Percentiles rank a stretch among this genome's conserved stretches.
These are phyloP conservation scores for Mesembrinibis cayennensis DNA, from an alignment of 2,113 vertebrate species.

Conservation along the genomic window DNA sequence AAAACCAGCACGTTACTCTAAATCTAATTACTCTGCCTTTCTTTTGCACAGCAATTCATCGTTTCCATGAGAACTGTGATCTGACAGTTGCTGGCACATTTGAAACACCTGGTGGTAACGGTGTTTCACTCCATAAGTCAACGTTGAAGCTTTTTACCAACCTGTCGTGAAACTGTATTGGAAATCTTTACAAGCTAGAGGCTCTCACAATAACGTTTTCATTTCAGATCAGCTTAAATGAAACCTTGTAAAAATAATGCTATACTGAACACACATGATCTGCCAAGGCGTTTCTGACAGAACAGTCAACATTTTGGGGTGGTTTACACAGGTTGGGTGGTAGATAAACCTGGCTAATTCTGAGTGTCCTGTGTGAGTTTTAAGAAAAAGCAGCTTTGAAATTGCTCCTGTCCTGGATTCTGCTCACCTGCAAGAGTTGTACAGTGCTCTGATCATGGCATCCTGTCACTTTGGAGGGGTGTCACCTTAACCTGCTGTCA, in stretches of 20 bases:
- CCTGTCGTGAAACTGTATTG: neutral
- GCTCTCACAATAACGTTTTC: neutral
- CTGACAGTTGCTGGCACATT: neutral
- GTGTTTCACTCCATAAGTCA: neutral
- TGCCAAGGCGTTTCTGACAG: neutral
- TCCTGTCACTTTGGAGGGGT: neutral
- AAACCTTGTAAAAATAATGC: neutral
- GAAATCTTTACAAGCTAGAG: neutral
- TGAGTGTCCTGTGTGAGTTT: neutral
- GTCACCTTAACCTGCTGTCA: neutral
- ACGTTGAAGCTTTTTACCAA: neutral
- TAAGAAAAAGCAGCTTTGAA: neutral
- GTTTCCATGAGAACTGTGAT: neutral
- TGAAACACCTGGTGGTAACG: neutral
- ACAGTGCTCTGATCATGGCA: neutral
- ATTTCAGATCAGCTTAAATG: neutral
- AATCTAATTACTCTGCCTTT: neutral
- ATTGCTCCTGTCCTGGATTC: neutral
- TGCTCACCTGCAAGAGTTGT: neutral
- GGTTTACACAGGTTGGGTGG: neutral
- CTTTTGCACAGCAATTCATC: neutral
- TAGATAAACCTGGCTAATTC: neutral
- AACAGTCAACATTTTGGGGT: neutral
- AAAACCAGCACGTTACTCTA: neutral
- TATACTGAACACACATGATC: neutral